Evolutionary conservation across 2,888 invertebrate genomes (phyloP).

Genomic region (Acanthosoma haemorrhoidale): DNA sequence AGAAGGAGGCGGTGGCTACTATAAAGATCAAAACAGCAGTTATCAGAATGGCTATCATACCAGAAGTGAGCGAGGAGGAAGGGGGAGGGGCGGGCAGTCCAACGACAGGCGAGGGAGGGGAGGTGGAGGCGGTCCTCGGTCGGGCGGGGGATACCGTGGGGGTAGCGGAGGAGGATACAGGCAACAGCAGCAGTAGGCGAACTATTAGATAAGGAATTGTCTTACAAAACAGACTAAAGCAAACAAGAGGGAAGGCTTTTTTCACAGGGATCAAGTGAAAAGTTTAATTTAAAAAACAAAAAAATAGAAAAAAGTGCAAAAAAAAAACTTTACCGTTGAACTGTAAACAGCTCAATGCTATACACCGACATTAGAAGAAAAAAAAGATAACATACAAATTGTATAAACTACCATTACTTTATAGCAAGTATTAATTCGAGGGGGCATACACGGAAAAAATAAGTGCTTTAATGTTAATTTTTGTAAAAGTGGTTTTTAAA

Average conservation of each 20-base stretch:
- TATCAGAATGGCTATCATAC: constrained; percentile 49
- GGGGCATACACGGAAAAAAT: constrained; percentile 6
- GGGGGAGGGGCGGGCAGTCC: constrained; percentile 36
- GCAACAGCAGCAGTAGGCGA: constrained; percentile 37
- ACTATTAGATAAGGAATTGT: not conserved
- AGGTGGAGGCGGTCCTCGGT: constrained; percentile 40
- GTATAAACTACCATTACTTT: constrained; percentile 13
- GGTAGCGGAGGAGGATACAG: constrained; percentile 43
- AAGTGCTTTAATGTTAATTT: constrained; percentile 27
- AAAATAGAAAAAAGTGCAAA: constrained; percentile 9
- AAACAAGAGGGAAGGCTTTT: constrained; percentile 33
- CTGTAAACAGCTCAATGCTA: constrained; percentile 13
- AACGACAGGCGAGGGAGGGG: constrained; percentile 36
- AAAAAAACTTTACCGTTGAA: constrained; percentile 16
- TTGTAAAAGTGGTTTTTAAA: constrained; percentile 16
- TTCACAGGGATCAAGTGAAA: constrained; percentile 36
- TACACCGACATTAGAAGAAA: not conserved
- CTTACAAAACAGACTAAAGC: constrained; percentile 11
- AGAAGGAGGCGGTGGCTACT: constrained; percentile 38
- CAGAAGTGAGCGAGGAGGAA: constrained; percentile 45
- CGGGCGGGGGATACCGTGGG: constrained; percentile 42
- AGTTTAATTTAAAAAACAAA: constrained; percentile 8
- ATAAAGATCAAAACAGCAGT: constrained; percentile 42
- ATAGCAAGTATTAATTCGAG: constrained; percentile 5
- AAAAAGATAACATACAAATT: not conserved